Evolutionary conservation across 2,113 vertebrate genomes (phyloP), one percentile per base, ranked within the genome.

Genomic region (Alouatta palliata): DNA sequence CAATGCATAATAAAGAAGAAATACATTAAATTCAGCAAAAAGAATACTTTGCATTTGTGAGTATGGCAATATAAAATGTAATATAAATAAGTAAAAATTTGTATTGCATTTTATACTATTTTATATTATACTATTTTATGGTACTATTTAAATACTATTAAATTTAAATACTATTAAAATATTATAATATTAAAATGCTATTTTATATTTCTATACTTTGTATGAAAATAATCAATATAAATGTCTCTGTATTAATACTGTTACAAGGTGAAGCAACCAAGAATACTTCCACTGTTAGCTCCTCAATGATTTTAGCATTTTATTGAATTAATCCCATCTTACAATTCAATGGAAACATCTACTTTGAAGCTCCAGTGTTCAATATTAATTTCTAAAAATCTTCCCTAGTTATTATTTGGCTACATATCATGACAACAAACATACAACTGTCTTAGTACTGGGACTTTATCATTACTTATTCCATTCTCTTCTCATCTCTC

Each of bases 351-450:
- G 54, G 56, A 84, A 95, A 61, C 10, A 27, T 91, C 52, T 85
- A 30, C 70, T 27, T 86, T 86, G 73, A 61, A 88, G 43, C 21
- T 77, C 4, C 5, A 64, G 16, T 70, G 17, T 77, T 47, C 40
- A 81, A 47, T 84, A 95, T 75, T 94, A 52, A 79, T 87, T 96
- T 88, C 37, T 49, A 58, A 79, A 91, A 90, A 73, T 47, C 0
- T 54, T 37, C 52, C 12, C 79, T 83, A 82, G 47, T 32, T 58
- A 58, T 3, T 89, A 0, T 49, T 19, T 89, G 52, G 4, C 30
- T 87, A 21, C 35, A 89, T 94, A 52, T 86, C 13, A 20, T 87
- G 30, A 79, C 20, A 84, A 68, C 54, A 70, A 49, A 66, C 32
- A 70, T 84, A 79, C 2, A 87, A 20, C 45, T 83, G 88, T 87